These are phyloP conservation scores for Paratilapia polleni DNA, from an alignment of 2,113 vertebrate species.

Conservation along the genomic window DNA sequence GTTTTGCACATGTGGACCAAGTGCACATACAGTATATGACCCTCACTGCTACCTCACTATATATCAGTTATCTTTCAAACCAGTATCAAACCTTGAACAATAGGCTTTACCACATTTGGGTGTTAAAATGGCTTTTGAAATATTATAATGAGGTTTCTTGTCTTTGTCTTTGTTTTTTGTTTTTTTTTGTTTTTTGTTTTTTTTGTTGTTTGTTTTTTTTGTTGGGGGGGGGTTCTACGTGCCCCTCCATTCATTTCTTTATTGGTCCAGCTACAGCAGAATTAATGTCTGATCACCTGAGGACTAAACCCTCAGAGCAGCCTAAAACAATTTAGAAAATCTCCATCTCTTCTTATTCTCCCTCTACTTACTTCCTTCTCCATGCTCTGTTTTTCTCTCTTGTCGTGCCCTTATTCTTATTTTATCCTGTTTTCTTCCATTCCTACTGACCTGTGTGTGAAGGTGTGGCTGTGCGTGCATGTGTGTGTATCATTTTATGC, in stretches of 20 bases:
- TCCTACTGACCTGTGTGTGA: slow-evolving; percentile 28
- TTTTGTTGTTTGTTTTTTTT: too few relatives aligned
- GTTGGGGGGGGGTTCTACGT: too few relatives aligned
- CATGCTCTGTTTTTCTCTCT: slow-evolving; percentile 47
- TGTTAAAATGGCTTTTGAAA: background rate
- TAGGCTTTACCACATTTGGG: background rate
- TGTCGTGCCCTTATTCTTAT: slow-evolving; percentile 59
- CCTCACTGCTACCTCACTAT: background rate
- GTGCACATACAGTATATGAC: background rate
- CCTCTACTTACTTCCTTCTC: slow-evolving; percentile 26
- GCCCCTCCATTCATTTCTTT: slow-evolving; percentile 37
- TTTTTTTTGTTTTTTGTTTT: too few relatives aligned
- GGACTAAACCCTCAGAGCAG: slow-evolving; percentile 47
- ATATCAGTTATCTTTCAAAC: background rate
- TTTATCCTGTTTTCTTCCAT: slow-evolving; percentile 33
- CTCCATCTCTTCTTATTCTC: slow-evolving; percentile 36
- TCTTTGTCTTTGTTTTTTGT: too few relatives aligned
- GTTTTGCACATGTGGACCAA: background rate
- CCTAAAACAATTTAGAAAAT: slow-evolving; percentile 62
- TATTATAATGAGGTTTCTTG: background rate
- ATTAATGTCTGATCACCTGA: slow-evolving; percentile 66
- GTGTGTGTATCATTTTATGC: slow-evolving; percentile 6
- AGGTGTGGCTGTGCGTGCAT: slow-evolving; percentile 6
- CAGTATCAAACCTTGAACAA: background rate
- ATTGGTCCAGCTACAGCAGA: slow-evolving; percentile 49